phyloP scores from a whole-genome alignment of 2,888 invertebrate genomes.

The Allophyes oxyacanthae region DNA sequence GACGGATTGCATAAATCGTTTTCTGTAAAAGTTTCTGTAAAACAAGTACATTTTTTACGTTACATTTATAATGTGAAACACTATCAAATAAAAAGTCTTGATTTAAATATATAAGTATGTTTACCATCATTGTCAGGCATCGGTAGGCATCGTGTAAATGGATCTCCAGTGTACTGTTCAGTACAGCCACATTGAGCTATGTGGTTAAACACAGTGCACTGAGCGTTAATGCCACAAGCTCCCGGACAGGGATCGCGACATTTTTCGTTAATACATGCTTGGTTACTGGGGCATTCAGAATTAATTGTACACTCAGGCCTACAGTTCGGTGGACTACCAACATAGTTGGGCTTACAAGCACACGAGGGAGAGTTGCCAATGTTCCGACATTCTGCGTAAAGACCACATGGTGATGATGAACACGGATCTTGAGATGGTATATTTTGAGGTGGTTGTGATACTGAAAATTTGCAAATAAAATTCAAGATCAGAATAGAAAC shows the following conservation, averaged over 20 bases:
- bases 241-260: conserved; percentile 92
- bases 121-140: conserved; percentile 75
- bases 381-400: conserved; percentile 90
- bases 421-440: conserved; percentile 87
- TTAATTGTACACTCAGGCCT: conserved; percentile 92
- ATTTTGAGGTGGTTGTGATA: conserved; percentile 71
- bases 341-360: conserved; percentile 89
- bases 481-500: conserved; percentile 2
- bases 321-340: conserved; percentile 92
- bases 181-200: conserved; percentile 91
- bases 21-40: conserved; percentile 67
- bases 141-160: conserved; percentile 85
- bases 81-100: background rate
- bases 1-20: conserved; percentile 91
- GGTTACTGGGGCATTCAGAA: conserved; percentile 91
- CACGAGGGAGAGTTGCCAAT: conserved; percentile 89
- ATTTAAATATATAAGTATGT: background rate
- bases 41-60: conserved; percentile 14
- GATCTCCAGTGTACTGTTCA: conserved; percentile 89
- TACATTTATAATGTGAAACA: background rate
- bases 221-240: conserved; percentile 90
- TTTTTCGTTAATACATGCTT: conserved; percentile 91
- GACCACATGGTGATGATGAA: conserved; percentile 91
- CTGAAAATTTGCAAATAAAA: conserved; percentile 62
- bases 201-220: conserved; percentile 90